Base-by-base conservation (phyloP, 2,888 invertebrate species). In the Macrosiphum euphorbiae region DNA sequence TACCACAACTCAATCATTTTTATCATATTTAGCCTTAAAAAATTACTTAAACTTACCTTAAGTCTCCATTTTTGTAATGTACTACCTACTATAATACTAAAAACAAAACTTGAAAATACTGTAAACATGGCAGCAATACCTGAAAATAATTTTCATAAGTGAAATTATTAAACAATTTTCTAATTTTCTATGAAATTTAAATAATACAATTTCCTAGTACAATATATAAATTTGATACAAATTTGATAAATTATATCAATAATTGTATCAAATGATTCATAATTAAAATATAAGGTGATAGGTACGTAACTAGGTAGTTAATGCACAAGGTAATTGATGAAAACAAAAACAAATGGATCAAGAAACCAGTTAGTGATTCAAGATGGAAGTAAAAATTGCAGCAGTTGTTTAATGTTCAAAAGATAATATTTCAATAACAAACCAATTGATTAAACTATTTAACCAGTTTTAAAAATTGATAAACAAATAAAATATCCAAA, bases 71-170 rank as follows among this genome's bases (percentile, higher is more conserved):
- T 94, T 98, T 97, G 95, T 99, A 97, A 96, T 98, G 98, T 88
- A 99, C 97, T 90, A n/a, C n/a, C n/a, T n/a, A 99, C 97, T 44
- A 98, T 98, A 88, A 98, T 98, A 90, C 98, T 99, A 96, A 99
- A 99, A 90, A 99, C 97, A 95, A 99, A 98, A 95, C 98, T 98
- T 94, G 99, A 98, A 95, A 98, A 98, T 16, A 99, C 98, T 0
- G 98, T 98, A 95, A 99, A 99, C 67, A 99, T 96, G 35, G 98
- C 98, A 88, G 99, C 98, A 95, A 99, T 98, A 95, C 98, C 98
- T 98, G 96, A 94, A 95, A 94, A 94, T 47, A 91, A 61, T 84
- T n/a, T 35, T 78, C 78, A 41, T 20, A 78, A 78, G 20, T 16
- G 2, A 78, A 78, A 78, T 41, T 35, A 78, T 35, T 41, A 35